Evolutionary conservation across 2,888 invertebrate genomes (phyloP).

Genomic region (Willowsia nigromaculata): DNA sequence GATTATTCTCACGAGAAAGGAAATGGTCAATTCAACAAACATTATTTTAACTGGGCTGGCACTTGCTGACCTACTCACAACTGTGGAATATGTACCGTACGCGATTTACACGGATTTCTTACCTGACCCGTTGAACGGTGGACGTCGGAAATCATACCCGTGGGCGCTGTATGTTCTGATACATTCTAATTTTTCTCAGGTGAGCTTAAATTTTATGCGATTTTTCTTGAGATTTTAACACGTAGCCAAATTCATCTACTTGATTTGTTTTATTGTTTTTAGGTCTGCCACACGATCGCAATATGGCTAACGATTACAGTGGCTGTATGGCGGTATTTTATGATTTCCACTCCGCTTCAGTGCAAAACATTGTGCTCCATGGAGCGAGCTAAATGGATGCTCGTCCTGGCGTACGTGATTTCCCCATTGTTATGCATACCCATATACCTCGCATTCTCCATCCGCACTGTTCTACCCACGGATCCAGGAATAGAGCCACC

Average conservation of each 20-base stretch:
- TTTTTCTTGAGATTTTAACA: too few relatives aligned
- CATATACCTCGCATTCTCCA: conserved; percentile 89
- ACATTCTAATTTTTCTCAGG: conserved; percentile 94
- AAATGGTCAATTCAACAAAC: conserved; percentile 95
- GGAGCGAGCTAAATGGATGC: conserved; percentile 88
- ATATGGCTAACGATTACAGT: conserved; percentile 95
- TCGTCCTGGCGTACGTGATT: conserved; percentile 86
- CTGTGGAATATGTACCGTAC: conserved; percentile 96
- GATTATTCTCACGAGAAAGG: conserved; percentile 91
- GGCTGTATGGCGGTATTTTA: conserved; percentile 95
- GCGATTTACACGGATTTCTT: conserved; percentile 85
- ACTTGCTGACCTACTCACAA: conserved; percentile 95
- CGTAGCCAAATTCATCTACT: background rate
- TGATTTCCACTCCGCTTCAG: conserved; percentile 90
- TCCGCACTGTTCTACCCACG: conserved; percentile 81
- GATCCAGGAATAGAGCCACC: too few relatives aligned
- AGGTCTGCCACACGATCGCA: conserved; percentile 87
- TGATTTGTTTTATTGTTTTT: background rate
- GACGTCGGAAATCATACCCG: conserved; percentile 48
- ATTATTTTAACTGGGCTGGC: conserved; percentile 94
- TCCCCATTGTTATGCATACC: conserved; percentile 93
- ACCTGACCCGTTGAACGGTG: background rate
- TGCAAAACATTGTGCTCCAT: conserved; percentile 91
- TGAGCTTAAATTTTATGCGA: conserved; percentile 80
- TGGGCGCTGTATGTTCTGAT: conserved; percentile 92